These are phyloP conservation scores for Scomber colias DNA, from an alignment of 2,113 vertebrate genomes.

Conservation along the genomic window DNA sequence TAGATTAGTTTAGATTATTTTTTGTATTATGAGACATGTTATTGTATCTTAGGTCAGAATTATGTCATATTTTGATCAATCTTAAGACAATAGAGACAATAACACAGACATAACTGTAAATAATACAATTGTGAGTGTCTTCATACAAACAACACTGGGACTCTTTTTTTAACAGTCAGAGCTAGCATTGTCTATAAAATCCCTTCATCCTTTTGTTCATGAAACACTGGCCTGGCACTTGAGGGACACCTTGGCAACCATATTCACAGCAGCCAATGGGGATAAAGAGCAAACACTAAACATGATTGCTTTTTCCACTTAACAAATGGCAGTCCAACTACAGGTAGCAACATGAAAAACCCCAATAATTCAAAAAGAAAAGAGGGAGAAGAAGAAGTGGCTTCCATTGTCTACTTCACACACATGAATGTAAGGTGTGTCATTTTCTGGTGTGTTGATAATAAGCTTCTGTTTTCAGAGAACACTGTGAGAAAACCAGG, in stretches of 20 bases:
- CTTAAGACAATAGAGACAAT: neutral
- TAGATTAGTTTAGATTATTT: neutral
- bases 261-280: conserved; percentile 29
- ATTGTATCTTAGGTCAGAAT: neutral
- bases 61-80: too few species aligned
- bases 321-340: conserved; percentile 12
- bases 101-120: neutral
- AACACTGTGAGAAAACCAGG: neutral
- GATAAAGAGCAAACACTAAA: conserved; percentile 37
- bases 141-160: neutral
- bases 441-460: neutral
- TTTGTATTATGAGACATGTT: neutral
- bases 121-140: neutral
- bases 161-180: neutral
- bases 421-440: neutral
- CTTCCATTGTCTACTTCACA: neutral
- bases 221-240: conserved; percentile 49
- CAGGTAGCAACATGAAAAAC: neutral
- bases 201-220: conserved; percentile 33
- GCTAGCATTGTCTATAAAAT: conserved; percentile 26
- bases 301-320: conserved; percentile 23
- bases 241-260: conserved; percentile 57
- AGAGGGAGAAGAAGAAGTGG: neutral
- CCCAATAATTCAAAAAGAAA: neutral
- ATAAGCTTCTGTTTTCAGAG: conserved; percentile 23